These are phyloP conservation scores for Seriola aureovittata DNA, from an alignment of 2,113 vertebrate species.

Conservation along the genomic window DNA sequence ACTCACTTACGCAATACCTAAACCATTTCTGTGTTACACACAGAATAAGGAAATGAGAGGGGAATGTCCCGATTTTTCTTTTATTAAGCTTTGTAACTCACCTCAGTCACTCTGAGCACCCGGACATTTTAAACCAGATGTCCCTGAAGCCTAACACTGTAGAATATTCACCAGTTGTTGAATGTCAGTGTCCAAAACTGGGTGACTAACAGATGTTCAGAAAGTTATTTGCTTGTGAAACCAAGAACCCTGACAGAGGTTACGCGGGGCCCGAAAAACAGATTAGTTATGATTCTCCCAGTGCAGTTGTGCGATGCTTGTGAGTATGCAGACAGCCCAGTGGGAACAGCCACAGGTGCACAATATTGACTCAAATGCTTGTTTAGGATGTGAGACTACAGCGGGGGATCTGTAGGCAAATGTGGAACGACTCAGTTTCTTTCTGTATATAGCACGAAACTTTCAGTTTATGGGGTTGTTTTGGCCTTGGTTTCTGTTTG, in stretches of 20 bases:
- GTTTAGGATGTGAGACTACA: conserved; percentile 53
- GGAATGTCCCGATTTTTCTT: not conserved
- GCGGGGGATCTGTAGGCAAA: conserved; percentile 35
- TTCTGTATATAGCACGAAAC: conserved; percentile 26
- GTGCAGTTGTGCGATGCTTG: conserved; percentile 26
- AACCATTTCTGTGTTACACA: conserved; percentile 34
- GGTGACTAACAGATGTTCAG: conserved; percentile 62
- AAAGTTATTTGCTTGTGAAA: conserved; percentile 69
- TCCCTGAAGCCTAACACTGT: not conserved
- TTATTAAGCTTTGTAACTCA: not conserved
- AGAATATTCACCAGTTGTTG: conserved; percentile 18
- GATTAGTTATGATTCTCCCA: conserved; percentile 29
- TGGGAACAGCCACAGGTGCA: conserved; percentile 80
- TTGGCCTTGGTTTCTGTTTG: conserved; percentile 23
- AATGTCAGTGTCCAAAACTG: conserved; percentile 15
- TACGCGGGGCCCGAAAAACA: conserved; percentile 38
- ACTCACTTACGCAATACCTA: conserved; percentile 67
- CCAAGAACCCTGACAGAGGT: conserved; percentile 55
- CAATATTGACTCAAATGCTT: conserved; percentile 63
- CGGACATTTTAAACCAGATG: conserved; percentile 2
- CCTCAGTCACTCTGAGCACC: not conserved
- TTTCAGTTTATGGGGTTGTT: not conserved
- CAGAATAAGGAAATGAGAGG: conserved; percentile 44
- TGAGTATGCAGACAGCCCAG: conserved; percentile 25
- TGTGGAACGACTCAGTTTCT: conserved; percentile 38